Base-by-base conservation (phyloP, 2,113 vertebrate genomes). In the Dicaeum eximium region DNA sequence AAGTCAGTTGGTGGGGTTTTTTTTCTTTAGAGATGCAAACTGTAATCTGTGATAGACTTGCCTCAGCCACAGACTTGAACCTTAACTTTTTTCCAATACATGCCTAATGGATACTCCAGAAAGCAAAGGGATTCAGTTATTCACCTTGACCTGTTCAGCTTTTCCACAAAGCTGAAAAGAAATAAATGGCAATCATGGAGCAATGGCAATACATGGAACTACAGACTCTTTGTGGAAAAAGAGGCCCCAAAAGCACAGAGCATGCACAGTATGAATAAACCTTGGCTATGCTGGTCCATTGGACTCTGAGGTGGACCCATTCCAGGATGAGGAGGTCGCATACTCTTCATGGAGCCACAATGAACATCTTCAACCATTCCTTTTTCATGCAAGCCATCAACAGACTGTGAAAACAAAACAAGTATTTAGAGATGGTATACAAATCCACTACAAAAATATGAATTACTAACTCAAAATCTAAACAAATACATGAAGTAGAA, bases 241-340 rank as follows among this genome's bases (percentile, higher is more conserved):
- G 27, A 21, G 11, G 18, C 8, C 23, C 27, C 45, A 57, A 69
- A 91, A 93, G 37, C 38, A 65, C 2, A 82, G 16, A 79, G 57
- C 80, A 87, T 69, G 50, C 15, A 71, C 1, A 57, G 27, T 45
- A 11, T 37, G 61, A 82, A 97, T 91, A 84, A 97, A 99, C 99
- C 99, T 99, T 99, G 99, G 96, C 98, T 99, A 97, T 99, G 99
- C 71, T 99, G 99, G 96, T 99, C 99, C 99, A 99, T 98, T 3
- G 99, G 99, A 96, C 99, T 99, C 97, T 99, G 99, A 47, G 99
- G 99, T 58, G 99, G 99, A 24, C 98, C 99, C 99, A 99, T 99
- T 90, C 99, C 99, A 54, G 99, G 98, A 88, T 99, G 99, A 65
- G 99, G 98, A 31, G 99, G 98, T 86, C 99, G 98, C 98, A 99